Evolutionary conservation across 2,888 invertebrate genomes (phyloP), one percentile per base, ranked within the genome.

Genomic region (Parascotia fuliginaria): DNA sequence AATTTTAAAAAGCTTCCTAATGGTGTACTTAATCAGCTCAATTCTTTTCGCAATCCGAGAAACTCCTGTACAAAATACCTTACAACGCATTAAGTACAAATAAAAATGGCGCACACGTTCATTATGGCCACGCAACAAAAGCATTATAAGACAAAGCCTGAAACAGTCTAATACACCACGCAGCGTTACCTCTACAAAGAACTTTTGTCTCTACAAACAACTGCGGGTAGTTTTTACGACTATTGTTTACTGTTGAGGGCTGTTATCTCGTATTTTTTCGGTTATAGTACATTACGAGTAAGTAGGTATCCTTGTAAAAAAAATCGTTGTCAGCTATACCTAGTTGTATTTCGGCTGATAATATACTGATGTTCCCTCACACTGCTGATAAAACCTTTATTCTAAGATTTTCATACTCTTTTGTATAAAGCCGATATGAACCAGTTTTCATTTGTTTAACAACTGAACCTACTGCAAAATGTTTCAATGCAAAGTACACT

Each of bases 41-140:
- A 7, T 2, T 6, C 19, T 31, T 14, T 15, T 3, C 13, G 9
- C 5, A 3, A 27, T 5, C 19, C 19, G 19, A 19, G 27, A 12
- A 11, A 0, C 11, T 7, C 6, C 5, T 11, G 11, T 0, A 29
- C 11, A 11, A 29, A 0, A 32, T 14, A 32, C 11, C 1, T 14
- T 9, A 32, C 12, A 3, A 9, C 14, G 7, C 9, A 32, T 9
- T 15, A 12, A n/a, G 13, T 13, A 14, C 2, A 1, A 14, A 15
- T 16, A 29, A 9, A 28, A 15, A 16, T 28, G 15, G 3, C 9
- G 13, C 12, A 29, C 52, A 56, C 36, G 38, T 45, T 56, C 49
- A 58, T 64, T 48, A 63, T 49, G 16, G 4, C 13, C 42, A 54
- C 32, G 38, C 44, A 52, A 63, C 59, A 63, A 64, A 58, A 33